Percentiles rank a stretch among this genome's conserved stretches.
Conservation (phyloP, 2,113 vertebrate species). For the Datnioides undecimradiatus region DNA sequence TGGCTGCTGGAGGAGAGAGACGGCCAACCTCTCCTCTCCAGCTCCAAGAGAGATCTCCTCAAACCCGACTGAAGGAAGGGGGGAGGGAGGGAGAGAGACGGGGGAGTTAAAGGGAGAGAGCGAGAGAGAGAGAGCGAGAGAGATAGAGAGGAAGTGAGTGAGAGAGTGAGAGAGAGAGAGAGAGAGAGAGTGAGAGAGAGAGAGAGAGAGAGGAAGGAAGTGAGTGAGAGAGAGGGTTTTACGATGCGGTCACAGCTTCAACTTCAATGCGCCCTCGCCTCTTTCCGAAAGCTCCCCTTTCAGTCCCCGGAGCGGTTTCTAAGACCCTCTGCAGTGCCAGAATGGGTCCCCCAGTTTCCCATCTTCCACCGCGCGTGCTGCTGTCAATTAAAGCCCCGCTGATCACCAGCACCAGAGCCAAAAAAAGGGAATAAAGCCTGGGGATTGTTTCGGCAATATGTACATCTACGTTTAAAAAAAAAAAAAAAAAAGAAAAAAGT, state of each 20-base stretch:
- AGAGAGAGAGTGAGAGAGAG: background rate
- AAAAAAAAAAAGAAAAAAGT: too few relatives aligned
- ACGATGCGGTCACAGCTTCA: background rate
- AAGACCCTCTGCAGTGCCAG: background rate
- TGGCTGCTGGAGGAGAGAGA: constrained; percentile 53
- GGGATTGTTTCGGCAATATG: too few relatives aligned
- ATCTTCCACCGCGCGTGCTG: background rate
- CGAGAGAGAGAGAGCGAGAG: background rate
- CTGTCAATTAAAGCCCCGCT: background rate
- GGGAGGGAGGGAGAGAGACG: background rate
- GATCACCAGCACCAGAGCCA: background rate
- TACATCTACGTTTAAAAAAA: too few relatives aligned
- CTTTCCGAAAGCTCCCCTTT: constrained; percentile 12
- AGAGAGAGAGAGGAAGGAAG: background rate
- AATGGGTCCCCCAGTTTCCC: background rate
- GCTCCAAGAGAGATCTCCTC: constrained; percentile 55
- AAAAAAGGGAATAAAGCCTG: too few relatives aligned
- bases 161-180: background rate
- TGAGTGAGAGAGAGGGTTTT: background rate
- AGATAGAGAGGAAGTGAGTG: background rate
- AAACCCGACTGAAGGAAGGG: background rate
- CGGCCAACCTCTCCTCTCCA: constrained; percentile 55
- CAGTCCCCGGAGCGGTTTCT: background rate
- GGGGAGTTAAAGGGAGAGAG: too few relatives aligned
- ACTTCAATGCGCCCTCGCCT: constrained; percentile 25